Base-by-base conservation (phyloP, 2,888 invertebrate genomes). In the Gryllus longicercus region DNA sequence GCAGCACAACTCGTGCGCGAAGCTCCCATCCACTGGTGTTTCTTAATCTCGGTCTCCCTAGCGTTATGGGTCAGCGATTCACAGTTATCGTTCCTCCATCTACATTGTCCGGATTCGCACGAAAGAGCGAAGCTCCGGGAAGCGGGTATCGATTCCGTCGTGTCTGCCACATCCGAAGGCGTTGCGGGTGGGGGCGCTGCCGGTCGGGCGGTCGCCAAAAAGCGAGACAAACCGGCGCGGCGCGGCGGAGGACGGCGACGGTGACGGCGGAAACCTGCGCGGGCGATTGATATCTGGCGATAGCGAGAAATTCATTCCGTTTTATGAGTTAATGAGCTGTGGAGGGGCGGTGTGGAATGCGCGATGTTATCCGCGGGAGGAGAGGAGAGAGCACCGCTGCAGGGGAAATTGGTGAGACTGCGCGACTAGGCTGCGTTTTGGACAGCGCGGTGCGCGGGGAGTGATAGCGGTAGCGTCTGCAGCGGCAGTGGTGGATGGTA, bases 201-300 rank as follows among this genome's bases (percentile, higher is more conserved):
- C 2, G 25, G 2, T 2, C 25, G 25, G 25, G 63, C 16, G 12
- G 63, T 18, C 14, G 14, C 14, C 14, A 63, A 63, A 63, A 18
- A 16, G 63, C 16, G 63, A 63, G n/a, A 16, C 63, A 63, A 63
- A 63, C 63, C n/a, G 16, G 63, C 14, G 14, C 63, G 63, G n/a
- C 8, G 14, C 38, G 63, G n/a, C 8, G 10, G 63, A 3, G 63
- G n/a, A 63, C 5, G 63, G 12, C 16, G 11, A 11, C 16, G 63
- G n/a, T 4, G 12, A 63, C n/a, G 16, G 63, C 16, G 63, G 63
- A 63, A 63, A 18, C 63, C 63, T n/a, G 63, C 63, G 63, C 63
- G 63, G 63, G n/a, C 63, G 63, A 63, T 63, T 63, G 63, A 63
- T 63, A 63, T 63, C 63, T 63, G 63, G 63, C 63, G 63, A 63